Conservation (phyloP, 2,113 vertebrate species). For the Micromys minutus region DNA sequence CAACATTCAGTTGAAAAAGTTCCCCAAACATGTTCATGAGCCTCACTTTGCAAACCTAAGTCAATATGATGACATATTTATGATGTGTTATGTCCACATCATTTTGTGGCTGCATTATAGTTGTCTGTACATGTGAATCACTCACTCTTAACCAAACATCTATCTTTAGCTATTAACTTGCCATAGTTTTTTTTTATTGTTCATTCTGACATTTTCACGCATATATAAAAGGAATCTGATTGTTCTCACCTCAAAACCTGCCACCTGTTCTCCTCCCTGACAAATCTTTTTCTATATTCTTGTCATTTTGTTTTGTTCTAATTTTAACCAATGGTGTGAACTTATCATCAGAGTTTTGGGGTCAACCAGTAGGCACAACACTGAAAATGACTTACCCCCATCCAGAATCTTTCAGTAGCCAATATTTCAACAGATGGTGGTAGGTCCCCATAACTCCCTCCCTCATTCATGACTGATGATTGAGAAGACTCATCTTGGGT, state of each 20-base stretch:
- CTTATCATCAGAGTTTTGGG: background rate
- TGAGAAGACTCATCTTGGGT: background rate
- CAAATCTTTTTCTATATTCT: background rate
- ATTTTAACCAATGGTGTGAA: background rate
- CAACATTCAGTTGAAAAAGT: background rate
- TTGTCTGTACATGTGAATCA: background rate
- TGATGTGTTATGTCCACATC: background rate
- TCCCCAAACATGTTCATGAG: no score
- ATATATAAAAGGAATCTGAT: background rate
- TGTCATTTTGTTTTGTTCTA: background rate
- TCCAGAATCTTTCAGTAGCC: background rate
- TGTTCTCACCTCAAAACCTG: background rate
- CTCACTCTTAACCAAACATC: background rate
- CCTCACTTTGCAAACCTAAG: background rate
- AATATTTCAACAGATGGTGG: background rate
- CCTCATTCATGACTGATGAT: background rate
- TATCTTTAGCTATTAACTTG: background rate
- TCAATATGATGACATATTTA: background rate
- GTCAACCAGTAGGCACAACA: background rate
- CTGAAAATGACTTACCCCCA: background rate
- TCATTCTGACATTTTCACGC: background rate
- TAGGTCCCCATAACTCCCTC: background rate
- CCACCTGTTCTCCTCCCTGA: no score
- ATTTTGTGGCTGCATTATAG: background rate
- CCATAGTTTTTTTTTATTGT: background rate